Evolutionary conservation across 2,113 vertebrate genomes (phyloP), one percentile per base, ranked within the genome.

Genomic region (Falcunculus frontatus): DNA sequence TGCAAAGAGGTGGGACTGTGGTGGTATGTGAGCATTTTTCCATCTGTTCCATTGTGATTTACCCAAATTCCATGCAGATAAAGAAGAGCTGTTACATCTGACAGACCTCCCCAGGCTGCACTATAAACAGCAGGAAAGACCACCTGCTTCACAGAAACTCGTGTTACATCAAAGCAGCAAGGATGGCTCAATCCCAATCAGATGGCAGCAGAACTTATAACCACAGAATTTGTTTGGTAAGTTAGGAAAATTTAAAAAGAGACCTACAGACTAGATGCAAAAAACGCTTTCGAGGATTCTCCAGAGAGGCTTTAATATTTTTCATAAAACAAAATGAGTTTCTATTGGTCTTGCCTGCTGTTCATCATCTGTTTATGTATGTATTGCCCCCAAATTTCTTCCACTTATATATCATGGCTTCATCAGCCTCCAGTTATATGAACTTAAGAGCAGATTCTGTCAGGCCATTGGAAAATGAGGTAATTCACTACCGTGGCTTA

Each of bases 101-200:
- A 98, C 92, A 96, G 90, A 93, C 89, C 96, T 97, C 97, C 96
- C 95, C 57, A 76, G 82, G 93, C 95, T 88, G 75, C 90, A 75
- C 77, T 89, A 87, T 95, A 96, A 98, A 97, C 97, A 98, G 97
- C 97, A 97, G 93, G 97, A 96, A 96, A 95, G 96, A 92, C 97
- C 98, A 98, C 98, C 97, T 98, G 98, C 97, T 96, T 96, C 92
- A 96, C 63, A 94, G 77, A 96, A 97, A 95, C 90, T 97, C 95
- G 50, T 65, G 89, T 96, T 97, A 97, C 93, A 97, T 97, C 96
- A 98, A 98, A 98, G 97, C 79, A 62, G 62, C 22, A 70, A 84
- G 49, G n/a, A 92, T 32, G 2, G 50, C 57, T 41, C 81, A 56
- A 9, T 64, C 77, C 64, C 90, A 96, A 80, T 95, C 97, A 97